Evolutionary conservation across 1,140 invertebrate genomes (phyloP), one percentile per base, ranked within the genome.

Genomic region (Orchesella cincta): DNA sequence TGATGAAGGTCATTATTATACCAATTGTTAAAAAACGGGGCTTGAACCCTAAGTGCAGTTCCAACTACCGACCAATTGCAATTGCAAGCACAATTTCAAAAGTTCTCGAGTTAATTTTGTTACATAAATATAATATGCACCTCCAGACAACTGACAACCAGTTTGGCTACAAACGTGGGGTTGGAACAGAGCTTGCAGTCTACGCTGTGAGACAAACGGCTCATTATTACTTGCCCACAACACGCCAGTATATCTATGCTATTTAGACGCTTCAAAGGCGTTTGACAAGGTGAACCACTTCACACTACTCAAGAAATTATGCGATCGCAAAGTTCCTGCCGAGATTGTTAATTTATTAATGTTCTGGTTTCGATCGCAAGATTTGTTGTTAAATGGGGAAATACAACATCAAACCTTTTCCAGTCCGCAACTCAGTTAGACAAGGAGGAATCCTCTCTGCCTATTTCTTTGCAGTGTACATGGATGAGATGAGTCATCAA

Each of bases 31-130:
- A 29, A 23, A 64, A 64, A 23, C 5, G 23, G 12, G n/a, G n/a
- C 12, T 1, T 18, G 14, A 20, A 70, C 20, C 16, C 64, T 1
- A 70, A 26, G 29, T 1, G 1, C 1, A 29, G 1, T 26, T 5
- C 23, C 16, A 70, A 70, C 31, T 70, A 70, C 31, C 23, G 64
- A 29, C 64, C 64, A 29, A 70, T 70, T 28, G 64, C 64, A 29
- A 1, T 70, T 70, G 64, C 23, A 16, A 70, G 26, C 20, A 18
- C 31, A 29, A 16, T 33, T 28, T 70, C 64, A 70, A 70, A 70
- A 31, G 3, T 70, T 8, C 31, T 70, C 5, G 39, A 46, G 39
- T 8, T 46, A 18, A 18, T 5, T 18, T 8, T 46, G 18, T 46
- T 46, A 46, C 39, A 18, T 8, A 5, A 8, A 18, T 46, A 46